Base-by-base conservation (phyloP, 2,113 vertebrate genomes). In the Boleophthalmus pectinirostris region DNA sequence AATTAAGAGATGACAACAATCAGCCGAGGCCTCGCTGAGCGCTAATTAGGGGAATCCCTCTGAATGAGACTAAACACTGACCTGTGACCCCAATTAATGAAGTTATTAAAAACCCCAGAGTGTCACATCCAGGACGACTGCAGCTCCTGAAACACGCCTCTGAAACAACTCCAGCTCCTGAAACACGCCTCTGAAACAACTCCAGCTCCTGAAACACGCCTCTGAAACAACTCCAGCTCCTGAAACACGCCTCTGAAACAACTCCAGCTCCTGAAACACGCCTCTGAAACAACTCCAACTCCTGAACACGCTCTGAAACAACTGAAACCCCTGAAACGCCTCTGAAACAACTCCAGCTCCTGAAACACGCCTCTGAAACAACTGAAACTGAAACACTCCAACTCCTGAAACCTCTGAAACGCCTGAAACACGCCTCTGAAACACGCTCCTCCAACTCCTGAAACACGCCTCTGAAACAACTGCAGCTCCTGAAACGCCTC, bases 81-180 rank as follows among this genome's bases (percentile, higher is more conserved):
- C 93, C 93, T 45, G 56, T 88, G 92, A 93, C 92, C 93, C 86
- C 92, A 93, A 93, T 94, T 94, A 94, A 90, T 92, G n/a, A 93
- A 92, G 91, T 91, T 86, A 90, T 93, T 92, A 92, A 92, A 91
- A 92, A 75, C 68, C 69, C 61, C 51, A 83, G 72, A 86, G 90
- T 88, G 76, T 74, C 60, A 72, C 56, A 67, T 82, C 63, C 80
- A 68, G 77, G 81, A 84, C 79, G 75, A n/a, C 18, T 67, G 80
- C 72, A 85, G 65, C 29, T 80, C 69, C 72, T 75, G 83, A 81
- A 83, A 56, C 73, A 53, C 73, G 78, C 74, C 66, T 77, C 24
- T 60, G 24, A 24, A 24, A 8, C 5, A 9, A 24, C 5, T 18
- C 2, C 24, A 8, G 58, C 25, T 45, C 7, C 12, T 8, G 3